Conservation (phyloP, 2,888 invertebrate species). For the Caenorhabditis sp. region DNA sequence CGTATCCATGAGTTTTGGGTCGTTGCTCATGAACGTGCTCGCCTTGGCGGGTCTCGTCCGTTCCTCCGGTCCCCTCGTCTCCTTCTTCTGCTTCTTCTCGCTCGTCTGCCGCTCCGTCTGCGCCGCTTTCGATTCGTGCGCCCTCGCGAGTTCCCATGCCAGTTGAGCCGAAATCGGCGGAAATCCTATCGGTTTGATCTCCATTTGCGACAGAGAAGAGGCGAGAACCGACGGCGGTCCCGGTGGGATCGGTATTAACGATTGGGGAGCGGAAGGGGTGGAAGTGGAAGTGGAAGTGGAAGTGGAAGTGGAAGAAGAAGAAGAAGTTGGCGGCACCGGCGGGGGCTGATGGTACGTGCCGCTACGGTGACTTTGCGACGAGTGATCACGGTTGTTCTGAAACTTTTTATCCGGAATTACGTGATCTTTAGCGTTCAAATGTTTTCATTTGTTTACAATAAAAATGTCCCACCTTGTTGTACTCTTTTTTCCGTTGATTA, state of each 20-base stretch:
- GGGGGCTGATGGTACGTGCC: too few relatives aligned
- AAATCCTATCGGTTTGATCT: not conserved
- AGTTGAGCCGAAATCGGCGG: too few relatives aligned
- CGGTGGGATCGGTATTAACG: not conserved
- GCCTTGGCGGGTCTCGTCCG: not conserved
- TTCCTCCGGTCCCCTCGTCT: not conserved
- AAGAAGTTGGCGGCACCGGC: too few relatives aligned
- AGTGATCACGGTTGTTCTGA: slow-evolving; percentile 41
- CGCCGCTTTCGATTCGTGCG: slow-evolving; percentile 1
- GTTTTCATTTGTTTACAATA: not conserved
- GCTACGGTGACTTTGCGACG: slow-evolving; percentile 37
- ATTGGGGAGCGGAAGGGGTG: too few relatives aligned
- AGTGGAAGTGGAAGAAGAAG: too few relatives aligned
- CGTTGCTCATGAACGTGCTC: not conserved
- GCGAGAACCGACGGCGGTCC: not conserved
- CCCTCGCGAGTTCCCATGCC: too few relatives aligned
- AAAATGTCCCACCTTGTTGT: too few relatives aligned
- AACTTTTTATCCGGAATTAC: too few relatives aligned
- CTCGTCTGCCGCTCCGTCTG: slow-evolving; percentile 7
- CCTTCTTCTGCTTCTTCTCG: not conserved
- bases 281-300: not conserved
- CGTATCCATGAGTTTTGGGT: slow-evolving; percentile 29
- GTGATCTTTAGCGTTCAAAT: too few relatives aligned
- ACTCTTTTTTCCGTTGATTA: not conserved
- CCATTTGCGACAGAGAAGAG: not conserved